Percentiles rank a stretch among this genome's conserved stretches.
phyloP scores from a whole-genome alignment of 2,888 invertebrate genomes.

The Papilio protenor region DNA sequence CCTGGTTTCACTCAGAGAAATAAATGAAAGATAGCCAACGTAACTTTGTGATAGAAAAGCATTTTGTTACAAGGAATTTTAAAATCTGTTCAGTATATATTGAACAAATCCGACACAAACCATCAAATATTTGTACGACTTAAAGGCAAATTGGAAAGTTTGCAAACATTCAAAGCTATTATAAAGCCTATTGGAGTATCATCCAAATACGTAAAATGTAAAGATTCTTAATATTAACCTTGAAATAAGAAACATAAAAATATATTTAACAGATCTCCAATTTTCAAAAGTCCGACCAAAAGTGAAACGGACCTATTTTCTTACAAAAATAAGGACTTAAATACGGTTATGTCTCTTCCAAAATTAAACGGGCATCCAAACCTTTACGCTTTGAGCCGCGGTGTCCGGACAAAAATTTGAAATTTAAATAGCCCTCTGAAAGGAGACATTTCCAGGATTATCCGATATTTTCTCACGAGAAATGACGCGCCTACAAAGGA shows the following conservation, averaged over 20 bases:
- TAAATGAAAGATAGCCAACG: too few species aligned
- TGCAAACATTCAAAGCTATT: too few species aligned
- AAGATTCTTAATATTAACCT: too few species aligned
- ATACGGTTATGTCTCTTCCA: constrained; percentile 19
- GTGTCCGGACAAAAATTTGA: constrained; percentile 26
- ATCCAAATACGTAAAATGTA: too few species aligned
- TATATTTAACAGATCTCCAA: neutral
- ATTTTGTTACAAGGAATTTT: too few species aligned
- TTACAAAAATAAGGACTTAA: constrained; percentile 20
- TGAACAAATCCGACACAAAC: too few species aligned
- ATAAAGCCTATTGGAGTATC: too few species aligned
- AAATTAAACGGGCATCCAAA: constrained; percentile 27
- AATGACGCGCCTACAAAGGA: constrained; percentile 27
- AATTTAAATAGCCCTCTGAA: constrained; percentile 30
- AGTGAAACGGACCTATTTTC: neutral
- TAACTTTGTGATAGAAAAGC: too few species aligned
- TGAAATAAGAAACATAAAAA: constrained; percentile 1
- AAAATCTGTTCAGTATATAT: too few species aligned
- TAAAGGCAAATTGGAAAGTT: too few species aligned
- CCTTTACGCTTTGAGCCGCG: constrained; percentile 12
- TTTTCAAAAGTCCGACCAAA: neutral
- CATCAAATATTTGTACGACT: too few species aligned
- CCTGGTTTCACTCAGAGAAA: too few species aligned
- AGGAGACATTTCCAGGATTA: constrained; percentile 34
- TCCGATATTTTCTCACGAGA: constrained; percentile 29